phyloP scores from a whole-genome alignment of 2,888 invertebrate genomes.

The Plagiodera versicolora region DNA sequence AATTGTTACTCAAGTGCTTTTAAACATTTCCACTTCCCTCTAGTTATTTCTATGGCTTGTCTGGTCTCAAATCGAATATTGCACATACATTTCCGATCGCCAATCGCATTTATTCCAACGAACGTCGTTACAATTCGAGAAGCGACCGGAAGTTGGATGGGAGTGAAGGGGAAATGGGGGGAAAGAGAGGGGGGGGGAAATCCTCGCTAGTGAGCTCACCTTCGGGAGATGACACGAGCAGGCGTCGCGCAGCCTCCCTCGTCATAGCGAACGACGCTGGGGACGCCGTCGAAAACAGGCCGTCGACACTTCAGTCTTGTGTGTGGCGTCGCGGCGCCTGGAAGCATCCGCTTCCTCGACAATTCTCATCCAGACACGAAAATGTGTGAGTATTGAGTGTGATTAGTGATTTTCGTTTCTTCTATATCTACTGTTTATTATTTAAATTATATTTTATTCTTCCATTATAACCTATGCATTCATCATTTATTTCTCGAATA shows the following conservation, averaged over 20 bases:
- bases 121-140: constrained; percentile 26
- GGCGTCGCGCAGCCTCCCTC: constrained; percentile 43
- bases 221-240: constrained; percentile 47
- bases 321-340: constrained; percentile 49
- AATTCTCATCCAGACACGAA: neutral
- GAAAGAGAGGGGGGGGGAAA: too few relatives aligned
- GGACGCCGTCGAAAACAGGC: constrained; percentile 43
- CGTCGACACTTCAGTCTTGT: constrained; percentile 52
- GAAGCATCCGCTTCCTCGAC: constrained; percentile 45
- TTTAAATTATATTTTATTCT: too few relatives aligned
- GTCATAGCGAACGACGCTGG: constrained; percentile 34
- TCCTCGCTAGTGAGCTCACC: constrained; percentile 32
- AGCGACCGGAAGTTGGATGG: constrained; percentile 26
- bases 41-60: too few relatives aligned
- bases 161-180: too few relatives aligned
- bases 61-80: neutral
- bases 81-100: constrained; percentile 2
- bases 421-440: too few relatives aligned
- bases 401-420: too few relatives aligned
- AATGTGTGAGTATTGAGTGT: neutral
- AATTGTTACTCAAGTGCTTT: too few relatives aligned
- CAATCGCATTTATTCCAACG: constrained; percentile 30
- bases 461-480: too few relatives aligned
- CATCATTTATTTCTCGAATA: too few relatives aligned
- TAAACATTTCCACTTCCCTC: too few relatives aligned